These are phyloP conservation scores for Coenobita brevimanus DNA, from an alignment of 1,140 invertebrate species.

Conservation along the genomic window DNA sequence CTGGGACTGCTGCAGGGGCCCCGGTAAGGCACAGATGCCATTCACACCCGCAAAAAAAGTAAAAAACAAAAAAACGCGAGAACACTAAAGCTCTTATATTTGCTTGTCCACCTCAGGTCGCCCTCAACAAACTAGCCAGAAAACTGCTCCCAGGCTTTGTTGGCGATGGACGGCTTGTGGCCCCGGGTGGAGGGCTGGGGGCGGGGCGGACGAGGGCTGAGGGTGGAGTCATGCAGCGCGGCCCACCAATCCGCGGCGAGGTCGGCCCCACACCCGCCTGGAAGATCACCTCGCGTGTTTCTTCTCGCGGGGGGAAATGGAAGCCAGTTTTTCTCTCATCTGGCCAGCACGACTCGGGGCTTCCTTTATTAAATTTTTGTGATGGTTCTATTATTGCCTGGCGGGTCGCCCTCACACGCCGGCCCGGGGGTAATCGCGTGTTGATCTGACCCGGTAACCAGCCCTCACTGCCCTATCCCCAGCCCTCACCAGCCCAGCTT, in stretches of 20 bases:
- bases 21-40: conserved; percentile 45
- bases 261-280: not conserved
- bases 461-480: too few relatives aligned
- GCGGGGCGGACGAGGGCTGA: not conserved
- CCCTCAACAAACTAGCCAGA: conserved; percentile 48
- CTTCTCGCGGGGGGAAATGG: conserved; percentile 20
- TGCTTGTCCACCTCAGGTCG: conserved; percentile 46
- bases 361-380: conserved; percentile 56
- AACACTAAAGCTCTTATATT: conserved; percentile 51
- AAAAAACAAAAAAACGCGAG: conserved; percentile 21
- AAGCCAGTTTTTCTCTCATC: conserved; percentile 3
- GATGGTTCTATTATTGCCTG: conserved; percentile 38
- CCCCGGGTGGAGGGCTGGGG: not conserved
- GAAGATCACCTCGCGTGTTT: not conserved
- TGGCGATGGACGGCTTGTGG: conserved; percentile 45
- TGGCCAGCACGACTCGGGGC: conserved; percentile 8
- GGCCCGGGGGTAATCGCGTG: not conserved
- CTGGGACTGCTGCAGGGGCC: conserved; percentile 19
- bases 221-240: conserved; percentile 2
- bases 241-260: not conserved
- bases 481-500: too few relatives aligned
- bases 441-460: not conserved
- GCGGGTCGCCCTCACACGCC: conserved; percentile 8
- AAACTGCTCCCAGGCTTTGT: conserved; percentile 42
- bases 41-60: conserved; percentile 14